Conservation (phyloP, 2,797 vertebrate genomes). For the Liparis tanakae region DNA sequence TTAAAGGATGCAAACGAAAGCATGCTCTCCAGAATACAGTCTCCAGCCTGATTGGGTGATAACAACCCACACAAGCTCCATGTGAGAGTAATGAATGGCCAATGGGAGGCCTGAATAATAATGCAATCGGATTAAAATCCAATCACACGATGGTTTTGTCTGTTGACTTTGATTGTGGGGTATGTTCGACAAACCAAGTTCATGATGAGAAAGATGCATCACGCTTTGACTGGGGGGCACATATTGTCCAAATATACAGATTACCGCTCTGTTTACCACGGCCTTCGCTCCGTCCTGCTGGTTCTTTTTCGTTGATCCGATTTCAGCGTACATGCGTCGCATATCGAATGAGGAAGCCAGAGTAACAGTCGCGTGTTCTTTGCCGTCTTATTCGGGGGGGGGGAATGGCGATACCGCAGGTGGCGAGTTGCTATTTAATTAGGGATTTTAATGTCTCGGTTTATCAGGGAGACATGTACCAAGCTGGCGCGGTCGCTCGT, state of each 20-base stretch:
- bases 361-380: conserved; percentile 47
- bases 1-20: conserved; percentile 84
- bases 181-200: conserved; percentile 79
- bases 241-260: conserved; percentile 77
- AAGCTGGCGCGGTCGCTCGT: conserved; percentile 61
- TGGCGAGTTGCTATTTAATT: conserved; percentile 74
- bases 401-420: conserved; percentile 61
- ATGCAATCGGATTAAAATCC: conserved; percentile 84
- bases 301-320: conserved; percentile 61
- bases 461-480: conserved; percentile 70
- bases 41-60: conserved; percentile 80
- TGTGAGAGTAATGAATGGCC: conserved; percentile 83
- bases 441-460: conserved; percentile 74
- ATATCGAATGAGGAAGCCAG: conserved; percentile 63
- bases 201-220: conserved; percentile 75
- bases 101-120: conserved; percentile 84
- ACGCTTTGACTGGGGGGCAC: conserved; percentile 71
- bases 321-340: conserved; percentile 57
- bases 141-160: conserved; percentile 80
- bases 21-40: conserved; percentile 82
- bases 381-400: conserved; percentile 51
- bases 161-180: conserved; percentile 84
- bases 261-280: conserved; percentile 75
- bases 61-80: conserved; percentile 80
- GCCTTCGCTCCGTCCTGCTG: conserved; percentile 63